Evolutionary conservation across 2,888 invertebrate species (phyloP).

Genomic region (Sipunculus nudus): DNA sequence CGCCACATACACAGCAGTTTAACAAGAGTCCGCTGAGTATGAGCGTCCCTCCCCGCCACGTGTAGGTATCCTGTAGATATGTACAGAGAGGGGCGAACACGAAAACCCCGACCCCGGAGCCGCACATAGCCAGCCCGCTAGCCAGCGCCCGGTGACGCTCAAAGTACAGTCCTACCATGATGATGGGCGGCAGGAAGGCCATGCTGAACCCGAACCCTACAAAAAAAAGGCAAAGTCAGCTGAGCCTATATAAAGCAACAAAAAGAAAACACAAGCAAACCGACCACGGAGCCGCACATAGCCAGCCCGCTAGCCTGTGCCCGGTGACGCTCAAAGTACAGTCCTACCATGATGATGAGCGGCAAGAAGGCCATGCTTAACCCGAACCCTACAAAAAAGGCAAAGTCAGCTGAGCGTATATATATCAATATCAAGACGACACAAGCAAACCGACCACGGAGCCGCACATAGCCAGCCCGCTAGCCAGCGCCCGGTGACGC

Average conservation of each 20-base stretch:
- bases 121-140: conserved; percentile 4
- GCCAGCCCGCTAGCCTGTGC: no score
- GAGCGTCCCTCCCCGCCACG: conserved; percentile 33
- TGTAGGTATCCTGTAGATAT: conserved; percentile 13
- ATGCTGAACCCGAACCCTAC: background rate
- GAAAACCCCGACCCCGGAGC: conserved; percentile 1
- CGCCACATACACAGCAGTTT: conserved; percentile 78
- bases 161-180: conserved; percentile 3
- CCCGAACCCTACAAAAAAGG: no score
- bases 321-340: no score
- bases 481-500: background rate
- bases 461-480: conserved; percentile 4
- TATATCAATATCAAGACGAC: no score
- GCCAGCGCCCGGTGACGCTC: background rate
- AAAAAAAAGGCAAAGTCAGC: no score
- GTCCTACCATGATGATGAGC: no score
- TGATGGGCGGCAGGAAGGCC: background rate
- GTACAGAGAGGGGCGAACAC: background rate
- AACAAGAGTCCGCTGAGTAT: conserved; percentile 77
- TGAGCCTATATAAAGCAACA: no score
- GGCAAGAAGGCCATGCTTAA: no score
- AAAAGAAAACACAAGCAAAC: no score
- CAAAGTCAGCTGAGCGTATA: no score
- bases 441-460: conserved; percentile 3
- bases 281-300: no score